Conservation (phyloP, 2,797 vertebrate genomes). For the Spea hammondii region DNA sequence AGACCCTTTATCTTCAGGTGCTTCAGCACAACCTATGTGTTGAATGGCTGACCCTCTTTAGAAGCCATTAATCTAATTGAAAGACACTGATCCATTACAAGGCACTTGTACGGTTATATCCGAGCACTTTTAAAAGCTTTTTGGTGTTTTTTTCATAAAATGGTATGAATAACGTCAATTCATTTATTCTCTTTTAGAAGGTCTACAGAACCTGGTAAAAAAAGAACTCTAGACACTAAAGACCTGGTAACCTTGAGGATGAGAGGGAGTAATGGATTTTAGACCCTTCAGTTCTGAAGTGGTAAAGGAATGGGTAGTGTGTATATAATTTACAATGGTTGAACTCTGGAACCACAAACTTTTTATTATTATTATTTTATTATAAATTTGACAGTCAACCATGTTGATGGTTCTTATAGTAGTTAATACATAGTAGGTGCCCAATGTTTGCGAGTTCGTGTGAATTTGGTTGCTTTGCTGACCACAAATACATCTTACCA, state of each 20-base stretch:
- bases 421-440: too few species aligned
- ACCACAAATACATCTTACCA: too few species aligned
- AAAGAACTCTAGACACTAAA: conserved; percentile 27
- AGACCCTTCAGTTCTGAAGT: conserved; percentile 32
- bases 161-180: conserved; percentile 43
- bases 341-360: not conserved
- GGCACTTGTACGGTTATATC: conserved; percentile 47
- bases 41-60: conserved; percentile 38
- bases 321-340: not conserved
- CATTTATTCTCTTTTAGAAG: conserved; percentile 34
- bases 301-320: conserved; percentile 14
- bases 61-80: conserved; percentile 45
- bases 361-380: not conserved
- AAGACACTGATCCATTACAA: conserved; percentile 45
- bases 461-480: too few species aligned
- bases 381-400: too few species aligned
- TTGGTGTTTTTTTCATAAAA: conserved; percentile 37
- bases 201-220: conserved; percentile 25
- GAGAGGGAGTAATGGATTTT: conserved; percentile 32
- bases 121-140: conserved; percentile 51
- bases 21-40: conserved; percentile 29
- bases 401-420: too few species aligned
- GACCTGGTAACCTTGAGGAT: conserved; percentile 37
- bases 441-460: too few species aligned
- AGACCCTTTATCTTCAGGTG: conserved; percentile 26